Evolutionary conservation across 2,113 vertebrate species (phyloP), one percentile per base, ranked within the genome.

Genomic region (Diadophis punctatus): DNA sequence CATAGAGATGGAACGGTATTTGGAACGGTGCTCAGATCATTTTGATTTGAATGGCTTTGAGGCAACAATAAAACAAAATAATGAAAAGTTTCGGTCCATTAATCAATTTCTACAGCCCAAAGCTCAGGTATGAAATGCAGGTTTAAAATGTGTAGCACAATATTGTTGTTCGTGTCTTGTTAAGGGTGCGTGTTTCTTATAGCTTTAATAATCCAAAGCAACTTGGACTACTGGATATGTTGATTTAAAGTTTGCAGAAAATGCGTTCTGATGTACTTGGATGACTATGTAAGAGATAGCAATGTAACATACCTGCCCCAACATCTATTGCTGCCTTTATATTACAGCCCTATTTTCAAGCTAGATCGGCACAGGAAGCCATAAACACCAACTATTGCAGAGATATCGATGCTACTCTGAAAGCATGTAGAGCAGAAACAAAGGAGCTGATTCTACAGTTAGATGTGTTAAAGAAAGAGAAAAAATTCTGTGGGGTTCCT

Each of bases 11-110:
- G n/a, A 56, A 8, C 93, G 11, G 11, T 96, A 97, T 93, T 97
- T 97, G 93, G 92, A 96, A 94, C 84, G 94, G 39, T 97, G 95
- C 95, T 95, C 96, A 87, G 93, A 68, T 92, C 51, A 23, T 18
- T 96, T 95, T 94, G 95, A 97, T 93, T 46, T 49, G 91, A 95
- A 97, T 74, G 86, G 94, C 49, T 92, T 98, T 91, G 94, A 95
- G 96, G 96, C 95, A 90, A 90, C 88, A 25, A 93, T 98, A 55
- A 95, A 96, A 53, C 95, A 96, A 94, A 96, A 97, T 68, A 97
- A 95, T 3, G 95, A 96, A 51, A 96, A 80, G 11, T 93, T 98
- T 90, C 51, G 94, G 56, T 93, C 96, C 93, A 88, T 96, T 55
- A 94, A 97, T 90, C 94, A 92, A 3, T 94, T 96, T 25, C 97